Evolutionary conservation across 2,113 vertebrate species (phyloP).

Genomic region (Bambusicola thoracicus): DNA sequence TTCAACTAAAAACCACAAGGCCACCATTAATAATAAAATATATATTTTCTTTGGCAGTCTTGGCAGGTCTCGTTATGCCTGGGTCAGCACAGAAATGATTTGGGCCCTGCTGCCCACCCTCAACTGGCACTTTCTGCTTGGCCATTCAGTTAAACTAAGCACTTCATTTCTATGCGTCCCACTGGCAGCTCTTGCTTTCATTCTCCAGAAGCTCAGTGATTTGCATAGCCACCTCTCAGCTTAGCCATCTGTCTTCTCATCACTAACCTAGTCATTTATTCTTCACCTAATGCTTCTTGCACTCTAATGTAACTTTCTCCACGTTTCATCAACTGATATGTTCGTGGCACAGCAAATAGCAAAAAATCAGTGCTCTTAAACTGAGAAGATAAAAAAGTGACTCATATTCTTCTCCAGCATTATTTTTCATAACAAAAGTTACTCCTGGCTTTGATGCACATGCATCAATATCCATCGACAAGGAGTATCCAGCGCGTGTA

Average conservation of each 20-base stretch:
- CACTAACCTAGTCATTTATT: background rate
- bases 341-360: background rate
- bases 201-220: background rate
- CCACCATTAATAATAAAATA: background rate
- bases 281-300: background rate
- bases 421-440: background rate
- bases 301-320: background rate
- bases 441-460: background rate
- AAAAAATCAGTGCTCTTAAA: background rate
- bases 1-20: too few species aligned
- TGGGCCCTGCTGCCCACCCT: background rate
- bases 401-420: background rate
- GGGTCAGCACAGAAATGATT: background rate
- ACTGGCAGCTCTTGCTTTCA: background rate
- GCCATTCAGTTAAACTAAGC: background rate
- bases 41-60: background rate
- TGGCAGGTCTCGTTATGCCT: background rate
- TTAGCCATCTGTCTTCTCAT: background rate
- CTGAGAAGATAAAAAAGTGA: background rate
- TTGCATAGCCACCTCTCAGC: background rate
- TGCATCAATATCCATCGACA: background rate
- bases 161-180: rapidly evolving
- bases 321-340: rapidly evolving
- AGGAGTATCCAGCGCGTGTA: background rate
- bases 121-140: background rate